Conservation (phyloP, 2,113 vertebrate species). For the Cervus canadensis region DNA sequence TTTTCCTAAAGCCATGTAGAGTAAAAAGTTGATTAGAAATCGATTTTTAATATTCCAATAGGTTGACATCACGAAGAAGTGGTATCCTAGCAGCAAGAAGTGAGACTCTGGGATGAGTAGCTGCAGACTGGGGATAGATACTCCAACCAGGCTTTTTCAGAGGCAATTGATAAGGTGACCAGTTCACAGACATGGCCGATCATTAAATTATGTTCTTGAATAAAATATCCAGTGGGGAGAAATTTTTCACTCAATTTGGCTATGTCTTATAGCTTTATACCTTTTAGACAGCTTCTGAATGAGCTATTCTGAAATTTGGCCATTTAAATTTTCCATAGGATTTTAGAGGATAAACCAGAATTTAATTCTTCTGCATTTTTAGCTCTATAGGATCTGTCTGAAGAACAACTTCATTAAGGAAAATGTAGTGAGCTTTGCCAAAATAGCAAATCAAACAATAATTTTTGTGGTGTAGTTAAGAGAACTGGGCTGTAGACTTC, state of each 20-base stretch:
- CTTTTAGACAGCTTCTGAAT: constrained; percentile 7
- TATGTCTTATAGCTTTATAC: neutral
- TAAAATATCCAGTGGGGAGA: neutral
- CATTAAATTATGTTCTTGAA: constrained; percentile 29
- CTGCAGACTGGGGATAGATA: neutral
- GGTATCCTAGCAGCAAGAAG: constrained; percentile 65
- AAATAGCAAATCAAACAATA: neutral
- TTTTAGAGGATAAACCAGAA: neutral
- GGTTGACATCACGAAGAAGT: neutral
- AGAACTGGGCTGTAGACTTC: neutral
- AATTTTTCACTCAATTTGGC: constrained; percentile 16
- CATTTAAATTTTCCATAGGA: neutral
- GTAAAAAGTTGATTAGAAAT: constrained; percentile 53
- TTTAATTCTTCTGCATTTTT: neutral
- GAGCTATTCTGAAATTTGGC: neutral
- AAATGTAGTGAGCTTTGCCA: neutral
- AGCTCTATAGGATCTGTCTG: neutral
- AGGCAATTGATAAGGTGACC: neutral
- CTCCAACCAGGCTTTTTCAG: neutral
- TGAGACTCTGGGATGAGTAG: neutral
- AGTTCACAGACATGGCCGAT: neutral
- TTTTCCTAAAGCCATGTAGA: constrained; percentile 30
- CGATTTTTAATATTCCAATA: constrained; percentile 55
- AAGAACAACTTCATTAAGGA: neutral
- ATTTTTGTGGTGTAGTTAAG: neutral